phyloP scores from a whole-genome alignment of 2,797 vertebrate genomes.

The Cyprinella venusta region DNA sequence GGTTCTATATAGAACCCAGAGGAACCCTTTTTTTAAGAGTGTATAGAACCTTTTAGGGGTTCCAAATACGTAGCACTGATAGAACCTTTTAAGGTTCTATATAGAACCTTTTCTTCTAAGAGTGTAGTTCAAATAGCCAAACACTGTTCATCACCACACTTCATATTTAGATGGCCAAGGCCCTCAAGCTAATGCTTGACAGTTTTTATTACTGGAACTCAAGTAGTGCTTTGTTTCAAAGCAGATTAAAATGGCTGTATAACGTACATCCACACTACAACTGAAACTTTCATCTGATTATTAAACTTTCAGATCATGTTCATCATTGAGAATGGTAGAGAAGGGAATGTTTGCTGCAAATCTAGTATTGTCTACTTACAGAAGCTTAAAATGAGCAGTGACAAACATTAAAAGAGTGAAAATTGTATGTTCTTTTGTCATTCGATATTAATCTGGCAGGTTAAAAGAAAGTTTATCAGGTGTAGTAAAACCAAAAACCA shows the following conservation, averaged over 20 bases:
- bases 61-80: no score
- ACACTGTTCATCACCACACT: neutral
- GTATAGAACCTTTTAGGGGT: no score
- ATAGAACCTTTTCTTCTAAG: no score
- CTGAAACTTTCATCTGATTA: neutral
- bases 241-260: neutral
- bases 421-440: neutral
- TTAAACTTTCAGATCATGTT: neutral
- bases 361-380: neutral
- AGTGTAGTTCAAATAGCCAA: neutral
- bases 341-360: neutral
- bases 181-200: neutral
- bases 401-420: neutral
- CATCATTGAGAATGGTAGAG: neutral
- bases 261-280: neutral
- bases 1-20: no score
- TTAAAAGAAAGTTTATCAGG: conserved; percentile 26
- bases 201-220: neutral
- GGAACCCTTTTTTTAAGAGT: no score
- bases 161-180: neutral
- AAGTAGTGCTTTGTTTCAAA: neutral
- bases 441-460: conserved; percentile 10
- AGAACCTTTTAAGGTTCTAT: no score
- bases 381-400: neutral
- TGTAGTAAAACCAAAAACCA: conserved; percentile 9